Conservation (phyloP, 2,888 invertebrate genomes). For the Chalcis sispes region DNA sequence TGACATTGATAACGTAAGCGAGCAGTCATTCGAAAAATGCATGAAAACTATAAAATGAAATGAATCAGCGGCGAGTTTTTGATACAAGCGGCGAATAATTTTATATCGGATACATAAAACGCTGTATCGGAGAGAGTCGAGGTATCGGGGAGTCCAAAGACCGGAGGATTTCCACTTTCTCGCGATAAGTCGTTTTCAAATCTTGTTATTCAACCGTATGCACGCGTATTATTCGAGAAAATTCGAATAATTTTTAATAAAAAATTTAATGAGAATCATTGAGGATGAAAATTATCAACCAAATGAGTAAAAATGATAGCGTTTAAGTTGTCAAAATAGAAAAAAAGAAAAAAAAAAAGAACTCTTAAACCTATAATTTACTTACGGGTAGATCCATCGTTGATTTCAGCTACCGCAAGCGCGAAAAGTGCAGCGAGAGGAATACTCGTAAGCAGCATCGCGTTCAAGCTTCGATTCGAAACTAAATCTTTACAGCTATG, state of each 20-base stretch:
- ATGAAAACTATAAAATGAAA: background rate
- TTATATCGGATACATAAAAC: background rate
- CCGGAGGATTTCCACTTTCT: constrained; percentile 60
- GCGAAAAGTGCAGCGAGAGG: background rate
- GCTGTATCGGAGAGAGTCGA: constrained; percentile 19
- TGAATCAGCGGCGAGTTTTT: no score
- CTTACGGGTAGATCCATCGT: constrained; percentile 58
- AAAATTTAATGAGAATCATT: background rate
- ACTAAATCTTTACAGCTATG: background rate
- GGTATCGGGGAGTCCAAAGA: constrained; percentile 43
- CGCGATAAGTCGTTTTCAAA: constrained; percentile 38
- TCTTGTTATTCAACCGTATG: constrained; percentile 14
- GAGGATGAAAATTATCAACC: no score
- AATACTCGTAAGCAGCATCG: background rate
- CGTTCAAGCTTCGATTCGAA: background rate
- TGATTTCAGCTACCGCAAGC: constrained; percentile 33
- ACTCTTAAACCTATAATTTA: constrained; percentile 17
- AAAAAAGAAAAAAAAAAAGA: background rate
- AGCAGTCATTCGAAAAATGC: no score
- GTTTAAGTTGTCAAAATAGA: no score
- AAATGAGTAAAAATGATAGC: no score
- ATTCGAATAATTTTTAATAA: no score
- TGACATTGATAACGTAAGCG: no score
- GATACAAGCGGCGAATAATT: background rate
- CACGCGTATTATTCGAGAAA: constrained; percentile 10